A percentile compares a stretch with the other conserved stretches of the same genome.
These are phyloP conservation scores for Forbesichthys agassizii DNA, from an alignment of 2,113 vertebrate genomes.

Conservation along the genomic window DNA sequence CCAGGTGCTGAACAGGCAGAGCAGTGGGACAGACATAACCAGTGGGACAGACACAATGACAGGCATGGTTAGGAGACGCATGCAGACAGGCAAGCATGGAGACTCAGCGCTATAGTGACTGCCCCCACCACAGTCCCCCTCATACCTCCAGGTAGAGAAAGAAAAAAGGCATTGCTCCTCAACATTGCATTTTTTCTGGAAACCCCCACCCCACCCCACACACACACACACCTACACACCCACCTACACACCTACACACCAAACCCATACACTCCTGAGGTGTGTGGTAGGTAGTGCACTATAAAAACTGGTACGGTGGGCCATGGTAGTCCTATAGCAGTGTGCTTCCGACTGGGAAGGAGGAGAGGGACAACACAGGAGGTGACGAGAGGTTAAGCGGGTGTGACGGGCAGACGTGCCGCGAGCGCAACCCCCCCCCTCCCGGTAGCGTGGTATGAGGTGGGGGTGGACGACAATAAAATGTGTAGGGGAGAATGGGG, in stretches of 20 bases:
- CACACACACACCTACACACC: too few species aligned
- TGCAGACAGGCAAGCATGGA: conserved; percentile 64
- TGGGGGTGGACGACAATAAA: conserved; percentile 49
- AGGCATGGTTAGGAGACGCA: conserved; percentile 52
- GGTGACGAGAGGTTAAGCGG: conserved; percentile 44
- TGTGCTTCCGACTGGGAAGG: conserved; percentile 51
- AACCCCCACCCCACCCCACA: neutral
- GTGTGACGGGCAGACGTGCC: conserved; percentile 35
- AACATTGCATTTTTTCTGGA: conserved; percentile 55
- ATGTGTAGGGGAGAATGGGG: conserved; percentile 55
- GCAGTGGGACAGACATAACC: conserved; percentile 34
- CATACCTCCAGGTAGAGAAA: conserved; percentile 62
- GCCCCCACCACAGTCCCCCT: conserved; percentile 51
- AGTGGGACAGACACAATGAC: conserved; percentile 33
- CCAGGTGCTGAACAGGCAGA: conserved; percentile 61
- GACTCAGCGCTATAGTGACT: conserved; percentile 59
- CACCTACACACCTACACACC: too few species aligned
- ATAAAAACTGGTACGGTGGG: too few species aligned
- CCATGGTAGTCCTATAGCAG: conserved; percentile 10
- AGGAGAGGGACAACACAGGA: conserved; percentile 52
- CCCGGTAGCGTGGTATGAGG: conserved; percentile 45
- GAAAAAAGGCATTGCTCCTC: conserved; percentile 41
- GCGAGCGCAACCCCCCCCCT: conserved; percentile 21
- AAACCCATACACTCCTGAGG: too few species aligned
- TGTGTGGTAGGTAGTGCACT: too few species aligned